Evolutionary conservation across 2,888 invertebrate species (phyloP).

Genomic region (Melolontha melolontha): DNA sequence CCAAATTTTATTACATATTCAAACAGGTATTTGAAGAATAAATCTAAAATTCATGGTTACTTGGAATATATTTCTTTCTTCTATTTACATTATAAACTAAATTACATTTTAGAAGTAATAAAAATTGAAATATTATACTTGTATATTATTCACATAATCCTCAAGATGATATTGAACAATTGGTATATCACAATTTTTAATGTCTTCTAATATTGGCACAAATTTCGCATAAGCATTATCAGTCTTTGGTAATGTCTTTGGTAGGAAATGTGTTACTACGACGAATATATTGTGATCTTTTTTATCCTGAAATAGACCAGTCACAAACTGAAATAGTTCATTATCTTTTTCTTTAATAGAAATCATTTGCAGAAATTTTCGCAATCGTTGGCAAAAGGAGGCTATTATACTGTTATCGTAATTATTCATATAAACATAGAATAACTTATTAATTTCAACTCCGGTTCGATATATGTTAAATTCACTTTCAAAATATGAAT

Average conservation of each 20-base stretch:
- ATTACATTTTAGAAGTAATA: too few species aligned
- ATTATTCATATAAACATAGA: constrained; percentile 6
- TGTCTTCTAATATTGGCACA: constrained; percentile 2
- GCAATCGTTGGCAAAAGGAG: constrained; percentile 16
- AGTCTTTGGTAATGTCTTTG: not conserved
- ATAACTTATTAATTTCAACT: constrained; percentile 13
- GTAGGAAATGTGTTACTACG: constrained; percentile 18
- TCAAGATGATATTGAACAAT: constrained; percentile 13
- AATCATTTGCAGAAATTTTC: constrained; percentile 3
- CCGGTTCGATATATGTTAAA: not conserved
- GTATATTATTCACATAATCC: not conserved
- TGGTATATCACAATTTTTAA: constrained; percentile 4
- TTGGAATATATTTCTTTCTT: too few species aligned
- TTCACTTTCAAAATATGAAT: not conserved
- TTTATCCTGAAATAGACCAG: constrained; percentile 8
- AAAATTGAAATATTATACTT: too few species aligned
- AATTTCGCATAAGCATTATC: constrained; percentile 9
- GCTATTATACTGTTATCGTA: constrained; percentile 25
- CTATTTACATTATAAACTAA: too few species aligned
- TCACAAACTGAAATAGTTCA: not conserved
- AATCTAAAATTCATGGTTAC: too few species aligned
- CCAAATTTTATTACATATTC: too few species aligned
- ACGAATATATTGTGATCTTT: constrained; percentile 21
- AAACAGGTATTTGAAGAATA: too few species aligned
- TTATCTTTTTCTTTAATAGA: not conserved